phyloP scores from a whole-genome alignment of 2,797 vertebrate species.

The Thamnophis elegans region DNA sequence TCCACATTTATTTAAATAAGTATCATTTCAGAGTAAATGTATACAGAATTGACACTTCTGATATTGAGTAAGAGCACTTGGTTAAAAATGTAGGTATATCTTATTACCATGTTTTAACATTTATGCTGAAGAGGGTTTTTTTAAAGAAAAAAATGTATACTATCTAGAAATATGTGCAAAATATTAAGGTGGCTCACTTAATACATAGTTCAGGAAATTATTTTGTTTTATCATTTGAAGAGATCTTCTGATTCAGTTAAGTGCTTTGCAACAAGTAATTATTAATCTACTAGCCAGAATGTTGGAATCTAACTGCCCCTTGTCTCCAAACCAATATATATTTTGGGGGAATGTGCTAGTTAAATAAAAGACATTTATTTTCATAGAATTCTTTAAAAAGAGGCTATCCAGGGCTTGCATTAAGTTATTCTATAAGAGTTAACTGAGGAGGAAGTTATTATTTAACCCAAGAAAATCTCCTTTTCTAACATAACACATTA shows the following conservation, averaged over 20 bases:
- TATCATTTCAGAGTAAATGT: neutral
- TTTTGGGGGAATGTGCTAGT: neutral
- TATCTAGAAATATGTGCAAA: neutral
- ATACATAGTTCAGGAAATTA: neutral
- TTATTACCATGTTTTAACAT: neutral
- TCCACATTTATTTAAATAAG: slow-evolving; percentile 24
- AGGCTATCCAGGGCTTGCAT: neutral
- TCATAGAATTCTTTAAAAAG: neutral
- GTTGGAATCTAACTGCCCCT: neutral
- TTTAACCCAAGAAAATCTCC: neutral
- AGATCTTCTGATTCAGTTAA: neutral
- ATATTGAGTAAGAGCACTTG: neutral
- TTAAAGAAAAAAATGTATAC: neutral
- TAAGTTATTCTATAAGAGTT: neutral
- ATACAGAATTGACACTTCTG: neutral
- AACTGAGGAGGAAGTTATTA: neutral
- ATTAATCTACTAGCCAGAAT: neutral
- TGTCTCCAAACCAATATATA: neutral
- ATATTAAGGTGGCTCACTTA: neutral
- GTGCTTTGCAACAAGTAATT: neutral
- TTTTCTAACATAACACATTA: neutral
- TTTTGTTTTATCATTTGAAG: neutral
- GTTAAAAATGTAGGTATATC: neutral
- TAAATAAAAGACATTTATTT: neutral
- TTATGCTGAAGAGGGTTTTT: neutral